Conservation (phyloP, 2,797 vertebrate species). For the Onychomys torridus region DNA sequence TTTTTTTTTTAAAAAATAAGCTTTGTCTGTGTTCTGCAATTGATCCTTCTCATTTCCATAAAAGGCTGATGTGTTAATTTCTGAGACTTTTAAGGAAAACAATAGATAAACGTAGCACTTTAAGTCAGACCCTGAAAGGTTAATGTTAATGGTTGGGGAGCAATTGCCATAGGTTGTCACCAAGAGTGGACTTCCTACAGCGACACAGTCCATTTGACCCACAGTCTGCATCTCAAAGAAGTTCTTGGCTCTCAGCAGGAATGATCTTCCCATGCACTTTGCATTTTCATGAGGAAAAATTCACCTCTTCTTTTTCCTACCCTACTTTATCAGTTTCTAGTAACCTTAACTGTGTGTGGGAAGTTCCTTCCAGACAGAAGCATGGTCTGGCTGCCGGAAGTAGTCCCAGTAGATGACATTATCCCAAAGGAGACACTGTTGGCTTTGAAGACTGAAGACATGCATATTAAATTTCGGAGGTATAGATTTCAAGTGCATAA, state of each 20-base stretch:
- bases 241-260: not conserved
- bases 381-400: not conserved
- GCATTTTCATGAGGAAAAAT: not conserved
- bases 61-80: slow-evolving; percentile 19
- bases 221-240: not conserved
- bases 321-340: not conserved
- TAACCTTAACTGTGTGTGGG: not conserved
- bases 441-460: not conserved
- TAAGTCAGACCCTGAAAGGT: slow-evolving; percentile 41
- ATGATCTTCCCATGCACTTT: not conserved
- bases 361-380: not conserved
- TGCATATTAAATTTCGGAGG: slow-evolving; percentile 7
- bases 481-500: not conserved
- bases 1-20: not conserved
- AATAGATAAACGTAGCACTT: not conserved
- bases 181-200: not conserved
- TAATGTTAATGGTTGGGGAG: not conserved
- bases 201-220: not conserved
- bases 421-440: slow-evolving; percentile 12
- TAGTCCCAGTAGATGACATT: not conserved
- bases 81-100: not conserved
- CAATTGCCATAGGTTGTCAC: not conserved
- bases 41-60: not conserved
- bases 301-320: not conserved
- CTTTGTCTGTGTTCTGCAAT: not conserved